Percentiles rank a stretch among this genome's conserved stretches.
Evolutionary conservation across 1,140 invertebrate species (phyloP).

Genomic region (Anoplophora glabripennis): DNA sequence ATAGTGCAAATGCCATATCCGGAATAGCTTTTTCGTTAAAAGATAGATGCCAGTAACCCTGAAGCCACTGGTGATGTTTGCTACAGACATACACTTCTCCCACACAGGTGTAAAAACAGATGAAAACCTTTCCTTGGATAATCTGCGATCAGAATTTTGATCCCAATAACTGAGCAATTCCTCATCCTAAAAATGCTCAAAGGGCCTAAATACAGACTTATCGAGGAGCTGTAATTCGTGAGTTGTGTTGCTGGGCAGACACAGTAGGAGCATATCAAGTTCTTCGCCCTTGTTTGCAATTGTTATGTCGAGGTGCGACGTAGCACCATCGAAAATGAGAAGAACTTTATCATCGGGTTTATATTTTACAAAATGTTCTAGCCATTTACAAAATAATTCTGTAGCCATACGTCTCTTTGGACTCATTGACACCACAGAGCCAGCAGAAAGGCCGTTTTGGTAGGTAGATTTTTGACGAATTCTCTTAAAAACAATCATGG

Average conservation of each 20-base stretch:
- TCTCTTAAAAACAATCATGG: slow-evolving; percentile 48
- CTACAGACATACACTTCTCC: no score
- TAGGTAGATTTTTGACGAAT: slow-evolving; percentile 39
- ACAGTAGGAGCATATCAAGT: slow-evolving; percentile 43
- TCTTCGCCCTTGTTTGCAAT: slow-evolving; percentile 41
- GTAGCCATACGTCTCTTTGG: slow-evolving; percentile 46
- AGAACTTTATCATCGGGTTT: slow-evolving; percentile 37
- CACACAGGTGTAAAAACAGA: no score
- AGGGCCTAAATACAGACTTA: slow-evolving; percentile 38
- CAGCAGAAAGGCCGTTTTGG: slow-evolving; percentile 37
- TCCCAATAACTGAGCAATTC: slow-evolving; percentile 18
- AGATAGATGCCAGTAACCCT: no score
- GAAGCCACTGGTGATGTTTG: no score
- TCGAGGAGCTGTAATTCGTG: slow-evolving; percentile 49
- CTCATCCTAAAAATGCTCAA: slow-evolving; percentile 19
- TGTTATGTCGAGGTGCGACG: slow-evolving; percentile 39
- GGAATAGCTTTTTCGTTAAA: no score
- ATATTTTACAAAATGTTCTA: slow-evolving; percentile 42
- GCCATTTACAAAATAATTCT: slow-evolving; percentile 40
- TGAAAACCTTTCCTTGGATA: no score
- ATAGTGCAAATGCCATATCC: no score
- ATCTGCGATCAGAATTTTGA: background rate
- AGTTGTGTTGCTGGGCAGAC: slow-evolving; percentile 46
- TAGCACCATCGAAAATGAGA: slow-evolving; percentile 48
- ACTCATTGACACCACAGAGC: slow-evolving; percentile 37